Evolutionary conservation across 2,113 vertebrate genomes (phyloP).

Genomic region (Gymnorhina tibicen): DNA sequence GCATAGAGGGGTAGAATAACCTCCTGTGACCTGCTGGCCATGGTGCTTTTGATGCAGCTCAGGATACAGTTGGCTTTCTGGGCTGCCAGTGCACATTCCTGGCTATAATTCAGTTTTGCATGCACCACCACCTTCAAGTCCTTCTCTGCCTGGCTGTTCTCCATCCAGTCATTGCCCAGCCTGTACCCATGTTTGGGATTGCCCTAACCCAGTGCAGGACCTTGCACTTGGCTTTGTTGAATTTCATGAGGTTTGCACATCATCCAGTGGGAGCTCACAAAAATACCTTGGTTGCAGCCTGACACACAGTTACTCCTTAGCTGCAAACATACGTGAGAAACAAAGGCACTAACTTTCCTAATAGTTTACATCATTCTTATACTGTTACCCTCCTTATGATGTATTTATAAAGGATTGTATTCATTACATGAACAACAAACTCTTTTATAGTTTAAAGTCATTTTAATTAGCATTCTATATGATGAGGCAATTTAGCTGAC

Average conservation of each 20-base stretch:
- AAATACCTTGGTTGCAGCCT: not conserved
- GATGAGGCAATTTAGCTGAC: not conserved
- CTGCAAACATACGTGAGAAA: not conserved
- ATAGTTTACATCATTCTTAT: not conserved
- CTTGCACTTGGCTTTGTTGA: not conserved
- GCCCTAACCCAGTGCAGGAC: not conserved
- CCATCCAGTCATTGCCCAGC: not conserved
- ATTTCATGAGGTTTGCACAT: not conserved
- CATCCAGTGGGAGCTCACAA: not conserved
- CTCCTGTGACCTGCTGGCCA: not conserved
- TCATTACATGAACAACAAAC: not conserved
- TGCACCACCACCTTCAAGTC: not conserved
- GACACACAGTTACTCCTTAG: not conserved
- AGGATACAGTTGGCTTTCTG: not conserved
- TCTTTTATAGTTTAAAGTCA: not conserved
- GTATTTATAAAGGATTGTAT: not conserved
- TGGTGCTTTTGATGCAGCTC: not conserved
- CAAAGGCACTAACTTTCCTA: not conserved
- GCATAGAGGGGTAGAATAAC: not conserved
- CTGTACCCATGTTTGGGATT: not conserved
- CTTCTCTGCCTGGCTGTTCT: not conserved
- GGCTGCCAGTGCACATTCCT: not conserved
- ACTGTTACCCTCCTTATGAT: not conserved
- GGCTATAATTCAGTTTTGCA: not conserved
- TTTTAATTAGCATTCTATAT: not conserved